Evolutionary conservation across 2,888 invertebrate genomes (phyloP), one percentile per base, ranked within the genome.

Genomic region (Drosophila niveifrons): DNA sequence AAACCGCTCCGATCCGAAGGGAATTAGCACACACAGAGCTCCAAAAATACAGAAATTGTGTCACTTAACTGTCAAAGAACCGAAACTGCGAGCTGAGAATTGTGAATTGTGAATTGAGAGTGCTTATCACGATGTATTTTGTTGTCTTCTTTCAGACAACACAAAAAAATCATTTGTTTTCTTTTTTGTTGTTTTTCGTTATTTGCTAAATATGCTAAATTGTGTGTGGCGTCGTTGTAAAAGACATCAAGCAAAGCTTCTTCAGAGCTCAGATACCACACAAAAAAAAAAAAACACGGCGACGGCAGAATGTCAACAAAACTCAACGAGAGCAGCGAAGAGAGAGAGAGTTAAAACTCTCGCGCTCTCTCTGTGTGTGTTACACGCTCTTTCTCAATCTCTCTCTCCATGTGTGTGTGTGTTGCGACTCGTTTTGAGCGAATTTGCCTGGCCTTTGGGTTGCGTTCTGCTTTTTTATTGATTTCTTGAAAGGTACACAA

Each of bases 401-500:
- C 66, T 28, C 50, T 28, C 50, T 55, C n/a, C 23, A 3, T 23
- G 23, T 56, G 36, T 39, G 15, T 59, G 34, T 56, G 51, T 44
- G 69, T 56, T 48, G 43, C 59, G 81, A 84, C 87, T 84, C 74
- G 84, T 84, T 84, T 78, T 84, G 82, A 82, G 84, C 84, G 87
- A 86, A 82, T 82, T 80, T 82, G 72, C 71, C 62, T 80, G 80
- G 79, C 75, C 80, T 77, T 72, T 80, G 68, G 75, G 74, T 56
- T 75, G 79, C 72, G 78, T 74, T 79, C 82, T 90, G 86, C 75
- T 71, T 71, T 82, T 90, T 90, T 90, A 90, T 90, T 90, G 90
- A 90, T 90, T 90, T 90, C 83, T 90, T 90, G 85, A 90, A 90
- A 90, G 90, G 84, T 89, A 88, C 88, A 88, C 88, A 89, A 90